Conservation (phyloP, 1,140 invertebrate genomes). For the Drosophila ironensis region DNA sequence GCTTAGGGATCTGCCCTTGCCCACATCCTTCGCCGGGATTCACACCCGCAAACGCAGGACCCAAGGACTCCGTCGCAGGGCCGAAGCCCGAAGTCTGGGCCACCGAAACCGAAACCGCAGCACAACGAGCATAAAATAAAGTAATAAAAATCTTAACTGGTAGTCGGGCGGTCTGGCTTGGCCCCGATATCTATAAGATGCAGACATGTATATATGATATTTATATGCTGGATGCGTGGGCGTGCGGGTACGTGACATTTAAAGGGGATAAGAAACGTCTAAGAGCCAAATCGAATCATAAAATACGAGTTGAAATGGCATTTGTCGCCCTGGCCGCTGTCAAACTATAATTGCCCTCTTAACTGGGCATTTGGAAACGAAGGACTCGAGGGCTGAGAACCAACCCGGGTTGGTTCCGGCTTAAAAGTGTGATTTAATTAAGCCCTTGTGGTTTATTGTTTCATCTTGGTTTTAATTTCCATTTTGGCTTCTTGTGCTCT, state of each 20-base stretch:
- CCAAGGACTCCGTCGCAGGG: neutral
- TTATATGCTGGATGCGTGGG: constrained; percentile 36
- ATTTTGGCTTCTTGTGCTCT: no score
- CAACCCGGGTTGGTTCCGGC: no score
- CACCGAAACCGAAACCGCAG: constrained; percentile 37
- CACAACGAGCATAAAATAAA: constrained; percentile 74
- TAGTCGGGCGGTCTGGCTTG: constrained; percentile 2
- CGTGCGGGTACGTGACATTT: constrained; percentile 66
- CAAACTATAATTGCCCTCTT: constrained; percentile 66
- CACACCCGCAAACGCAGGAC: neutral
- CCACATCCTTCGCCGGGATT: neutral
- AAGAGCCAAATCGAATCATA: constrained; percentile 75
- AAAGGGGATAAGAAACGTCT: constrained; percentile 63
- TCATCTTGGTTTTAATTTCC: no score
- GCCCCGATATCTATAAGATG: constrained; percentile 56
- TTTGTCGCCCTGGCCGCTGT: constrained; percentile 28
- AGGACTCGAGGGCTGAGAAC: no score
- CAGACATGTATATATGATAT: constrained; percentile 61
- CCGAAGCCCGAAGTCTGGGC: constrained; percentile 4
- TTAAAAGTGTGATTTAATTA: no score
- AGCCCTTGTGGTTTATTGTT: no score
- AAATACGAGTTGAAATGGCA: constrained; percentile 58
- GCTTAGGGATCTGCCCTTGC: constrained; percentile 44
- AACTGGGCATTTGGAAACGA: constrained; percentile 46
- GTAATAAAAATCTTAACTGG: constrained; percentile 77